These are phyloP conservation scores for Calliopum simillimum DNA, from an alignment of 2,888 invertebrate genomes.

Conservation along the genomic window DNA sequence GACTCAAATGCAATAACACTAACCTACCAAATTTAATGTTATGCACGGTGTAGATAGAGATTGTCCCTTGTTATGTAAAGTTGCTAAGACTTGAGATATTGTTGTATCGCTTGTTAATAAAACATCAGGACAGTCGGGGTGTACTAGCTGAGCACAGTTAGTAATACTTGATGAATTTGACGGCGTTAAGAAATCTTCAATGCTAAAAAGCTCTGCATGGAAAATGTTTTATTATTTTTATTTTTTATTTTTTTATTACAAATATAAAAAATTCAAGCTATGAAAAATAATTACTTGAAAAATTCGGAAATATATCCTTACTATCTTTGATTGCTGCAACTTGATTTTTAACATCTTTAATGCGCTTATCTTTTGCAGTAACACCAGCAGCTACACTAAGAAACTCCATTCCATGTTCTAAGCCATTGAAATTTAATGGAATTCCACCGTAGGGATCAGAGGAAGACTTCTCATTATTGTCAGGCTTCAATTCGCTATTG, in stretches of 20 bases:
- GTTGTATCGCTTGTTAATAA: constrained; percentile 71
- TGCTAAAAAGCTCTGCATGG: constrained; percentile 57
- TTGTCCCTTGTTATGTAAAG: constrained; percentile 69
- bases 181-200: constrained; percentile 60
- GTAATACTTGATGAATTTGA: constrained; percentile 51
- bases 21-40: constrained; percentile 58
- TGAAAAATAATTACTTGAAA: constrained; percentile 51
- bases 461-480: constrained; percentile 50
- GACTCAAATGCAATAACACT: neutral
- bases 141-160: constrained; percentile 67
- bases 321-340: constrained; percentile 60
- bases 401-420: constrained; percentile 68
- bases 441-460: constrained; percentile 50
- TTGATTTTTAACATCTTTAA: constrained; percentile 83
- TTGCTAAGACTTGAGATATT: constrained; percentile 72
- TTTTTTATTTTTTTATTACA: neutral
- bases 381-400: constrained; percentile 87
- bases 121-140: constrained; percentile 68
- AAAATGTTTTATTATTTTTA: constrained; percentile 1
- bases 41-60: constrained; percentile 70
- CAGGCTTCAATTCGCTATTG: constrained; percentile 52
- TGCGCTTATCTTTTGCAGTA: constrained; percentile 89
- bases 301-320: constrained; percentile 58
- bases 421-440: constrained; percentile 56
- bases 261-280: neutral